These are phyloP conservation scores for Sesamia inferens DNA, from an alignment of 2,888 invertebrate genomes.

Conservation along the genomic window DNA sequence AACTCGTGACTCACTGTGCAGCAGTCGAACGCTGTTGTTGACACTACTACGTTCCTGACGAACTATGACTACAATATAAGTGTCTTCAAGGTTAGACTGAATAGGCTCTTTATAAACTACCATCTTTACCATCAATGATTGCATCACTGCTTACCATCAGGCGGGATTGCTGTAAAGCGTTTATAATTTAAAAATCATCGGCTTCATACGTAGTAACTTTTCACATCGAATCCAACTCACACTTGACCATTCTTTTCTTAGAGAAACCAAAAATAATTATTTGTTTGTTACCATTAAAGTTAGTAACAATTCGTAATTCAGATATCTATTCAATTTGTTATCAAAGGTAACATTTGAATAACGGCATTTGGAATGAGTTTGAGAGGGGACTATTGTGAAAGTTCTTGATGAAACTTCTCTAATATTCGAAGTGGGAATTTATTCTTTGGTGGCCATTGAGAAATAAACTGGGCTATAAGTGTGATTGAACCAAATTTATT, in stretches of 20 bases:
- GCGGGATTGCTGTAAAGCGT: too few species aligned
- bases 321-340: constrained; percentile 85
- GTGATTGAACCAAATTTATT: constrained; percentile 82
- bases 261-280: constrained; percentile 62
- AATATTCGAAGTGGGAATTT: constrained; percentile 86
- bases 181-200: too few species aligned
- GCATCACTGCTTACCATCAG: too few species aligned
- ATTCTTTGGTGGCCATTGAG: constrained; percentile 81
- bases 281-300: constrained; percentile 75
- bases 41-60: too few species aligned
- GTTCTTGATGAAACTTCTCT: constrained; percentile 80
- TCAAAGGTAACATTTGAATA: constrained; percentile 86
- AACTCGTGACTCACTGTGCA: too few species aligned
- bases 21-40: too few species aligned
- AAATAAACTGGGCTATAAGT: constrained; percentile 79
- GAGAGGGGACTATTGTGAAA: constrained; percentile 84
- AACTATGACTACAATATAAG: too few species aligned
- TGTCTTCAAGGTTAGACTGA: too few species aligned
- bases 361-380: constrained; percentile 81
- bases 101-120: too few species aligned
- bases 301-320: constrained; percentile 77
- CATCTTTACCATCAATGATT: too few species aligned
- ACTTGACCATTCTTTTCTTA: constrained; percentile 22
- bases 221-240: not conserved
- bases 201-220: not conserved